These are phyloP conservation scores for Drosophila ficusphila DNA, from an alignment of 1,140 invertebrate genomes.

Conservation along the genomic window DNA sequence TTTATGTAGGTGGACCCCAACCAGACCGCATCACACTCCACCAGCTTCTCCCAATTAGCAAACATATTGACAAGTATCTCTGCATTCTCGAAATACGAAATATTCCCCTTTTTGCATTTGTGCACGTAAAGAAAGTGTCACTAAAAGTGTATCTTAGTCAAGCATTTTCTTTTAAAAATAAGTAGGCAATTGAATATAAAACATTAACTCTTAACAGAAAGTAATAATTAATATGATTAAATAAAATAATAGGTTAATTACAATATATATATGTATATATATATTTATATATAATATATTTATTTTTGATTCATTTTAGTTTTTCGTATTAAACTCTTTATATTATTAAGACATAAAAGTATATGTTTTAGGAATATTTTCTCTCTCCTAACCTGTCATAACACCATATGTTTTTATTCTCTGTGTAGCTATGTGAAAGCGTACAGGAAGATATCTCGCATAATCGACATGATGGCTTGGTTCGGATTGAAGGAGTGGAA, in stretches of 20 bases:
- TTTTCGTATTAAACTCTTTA: too few relatives aligned
- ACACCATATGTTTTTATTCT: background rate
- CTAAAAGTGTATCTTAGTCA: background rate
- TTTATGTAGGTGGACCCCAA: constrained; percentile 36
- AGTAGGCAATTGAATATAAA: too few relatives aligned
- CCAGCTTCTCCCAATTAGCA: constrained; percentile 41
- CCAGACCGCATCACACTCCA: background rate
- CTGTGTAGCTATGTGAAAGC: constrained; percentile 66
- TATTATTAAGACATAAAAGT: too few relatives aligned
- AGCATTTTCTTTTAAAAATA: background rate
- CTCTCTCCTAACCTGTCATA: too few relatives aligned
- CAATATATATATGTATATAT: too few relatives aligned
- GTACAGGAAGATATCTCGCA: constrained; percentile 78
- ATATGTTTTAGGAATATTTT: too few relatives aligned
- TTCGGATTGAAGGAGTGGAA: constrained; percentile 83
- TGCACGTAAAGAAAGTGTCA: background rate
- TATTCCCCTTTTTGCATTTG: background rate
- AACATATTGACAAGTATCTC: constrained; percentile 22
- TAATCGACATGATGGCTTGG: constrained; percentile 84
- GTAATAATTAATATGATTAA: too few relatives aligned
- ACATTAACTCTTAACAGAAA: too few relatives aligned
- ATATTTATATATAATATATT: too few relatives aligned
- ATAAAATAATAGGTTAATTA: too few relatives aligned
- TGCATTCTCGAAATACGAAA: background rate
- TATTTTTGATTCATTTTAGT: too few relatives aligned